These are phyloP conservation scores for Alcedo quadribrachys DNA, from an alignment of 2,797 vertebrate genomes.

Conservation along the genomic window DNA sequence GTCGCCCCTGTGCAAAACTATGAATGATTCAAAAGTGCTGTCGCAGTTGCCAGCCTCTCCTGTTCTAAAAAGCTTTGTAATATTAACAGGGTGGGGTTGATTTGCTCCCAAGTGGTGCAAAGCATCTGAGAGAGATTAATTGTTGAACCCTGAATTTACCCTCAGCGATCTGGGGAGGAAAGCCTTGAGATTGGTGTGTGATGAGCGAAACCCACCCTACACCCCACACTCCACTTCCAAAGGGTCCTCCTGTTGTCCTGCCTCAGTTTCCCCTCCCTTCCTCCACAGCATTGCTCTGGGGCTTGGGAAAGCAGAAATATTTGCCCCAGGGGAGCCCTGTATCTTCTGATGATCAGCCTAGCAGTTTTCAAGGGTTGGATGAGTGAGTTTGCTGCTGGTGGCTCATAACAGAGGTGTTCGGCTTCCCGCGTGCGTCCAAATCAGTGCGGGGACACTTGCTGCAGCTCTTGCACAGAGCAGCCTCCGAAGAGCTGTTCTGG, in stretches of 20 bases:
- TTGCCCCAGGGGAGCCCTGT: background rate
- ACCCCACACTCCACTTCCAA: rapidly evolving
- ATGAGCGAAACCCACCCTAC: background rate
- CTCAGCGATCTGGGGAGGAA: background rate
- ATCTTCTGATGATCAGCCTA: background rate
- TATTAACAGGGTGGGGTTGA: background rate
- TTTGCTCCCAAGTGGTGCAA: background rate
- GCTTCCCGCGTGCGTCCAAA: background rate
- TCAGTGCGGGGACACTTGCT: background rate
- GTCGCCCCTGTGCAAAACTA: slow-evolving; percentile 52
- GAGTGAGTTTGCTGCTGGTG: background rate
- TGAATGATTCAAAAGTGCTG: slow-evolving; percentile 55
- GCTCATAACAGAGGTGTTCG: background rate
- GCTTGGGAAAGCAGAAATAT: background rate
- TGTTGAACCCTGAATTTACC: background rate
- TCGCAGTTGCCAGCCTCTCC: background rate
- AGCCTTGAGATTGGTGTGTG: background rate
- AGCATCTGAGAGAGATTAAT: background rate
- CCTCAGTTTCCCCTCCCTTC: background rate
- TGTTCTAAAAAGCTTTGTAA: background rate
- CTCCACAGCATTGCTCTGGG: rapidly evolving
- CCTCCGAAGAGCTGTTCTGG: background rate
- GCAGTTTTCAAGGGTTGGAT: background rate
- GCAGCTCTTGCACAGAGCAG: background rate
- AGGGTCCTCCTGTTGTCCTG: background rate